These are phyloP conservation scores for Catocala sponsa DNA, from an alignment of 2,888 invertebrate species.

Conservation along the genomic window DNA sequence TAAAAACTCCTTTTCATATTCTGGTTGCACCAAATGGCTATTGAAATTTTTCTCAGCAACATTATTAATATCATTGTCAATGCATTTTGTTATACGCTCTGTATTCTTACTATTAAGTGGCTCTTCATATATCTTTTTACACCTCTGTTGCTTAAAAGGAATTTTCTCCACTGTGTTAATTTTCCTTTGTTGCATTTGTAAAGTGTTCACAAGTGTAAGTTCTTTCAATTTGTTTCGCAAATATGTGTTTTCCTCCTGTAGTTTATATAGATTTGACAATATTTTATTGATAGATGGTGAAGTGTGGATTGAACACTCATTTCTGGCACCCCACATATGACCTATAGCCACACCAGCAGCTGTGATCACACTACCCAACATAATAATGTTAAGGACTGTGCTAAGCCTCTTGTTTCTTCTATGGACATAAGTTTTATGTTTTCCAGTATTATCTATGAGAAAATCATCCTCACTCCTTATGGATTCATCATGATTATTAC, in stretches of 20 bases:
- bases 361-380: conserved; percentile 83
- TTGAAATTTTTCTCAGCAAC: conserved; percentile 54
- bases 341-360: conserved; percentile 84
- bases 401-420: conserved; percentile 82
- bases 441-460: conserved; percentile 67
- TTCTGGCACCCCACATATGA: conserved; percentile 84
- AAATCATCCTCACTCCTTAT: conserved; percentile 69
- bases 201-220: conserved; percentile 64
- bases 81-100: conserved; percentile 72
- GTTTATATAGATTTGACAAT: conserved; percentile 81
- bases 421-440: conserved; percentile 83
- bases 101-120: conserved; percentile 70
- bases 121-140: conserved; percentile 81
- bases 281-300: conserved; percentile 81
- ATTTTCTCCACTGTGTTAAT: conserved; percentile 52
- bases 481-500: conserved; percentile 58
- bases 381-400: conserved; percentile 80
- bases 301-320: conserved; percentile 75
- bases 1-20: conserved; percentile 72
- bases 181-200: conserved; percentile 65
- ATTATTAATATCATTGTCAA: conserved; percentile 59
- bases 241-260: conserved; percentile 84
- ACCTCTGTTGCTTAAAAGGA: conserved; percentile 68
- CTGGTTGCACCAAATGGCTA: conserved; percentile 55
- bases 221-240: conserved; percentile 79